Evolutionary conservation across 2,797 vertebrate species (phyloP), one percentile per base, ranked within the genome.

Genomic region (Dendrocincla fuliginosa): DNA sequence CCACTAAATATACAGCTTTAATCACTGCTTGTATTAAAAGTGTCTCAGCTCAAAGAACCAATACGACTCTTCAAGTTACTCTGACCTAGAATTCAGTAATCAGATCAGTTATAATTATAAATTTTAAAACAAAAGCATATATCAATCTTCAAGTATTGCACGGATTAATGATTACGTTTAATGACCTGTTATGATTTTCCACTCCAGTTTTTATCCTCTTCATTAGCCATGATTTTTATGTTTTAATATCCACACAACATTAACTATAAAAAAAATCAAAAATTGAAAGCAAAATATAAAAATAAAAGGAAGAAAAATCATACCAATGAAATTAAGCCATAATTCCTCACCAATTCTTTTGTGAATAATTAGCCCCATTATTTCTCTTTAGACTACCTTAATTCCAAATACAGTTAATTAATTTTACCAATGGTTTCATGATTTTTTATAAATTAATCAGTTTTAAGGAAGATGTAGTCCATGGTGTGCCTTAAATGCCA

Each of bases 321-420:
- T n/a, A 37, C 0, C 16, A 56, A 35, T 12, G 3, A 92, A 68
- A 90, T 39, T 41, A 32, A n/a, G 6, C 14, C 17, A 25, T 41
- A 60, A 53, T 64, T 75, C 8, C 14, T 52, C 70, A 27, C 2
- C 23, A 77, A 49, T 44, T n/a, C 3, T 71, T 71, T 78, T 6
- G 49, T 44, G 0, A 59, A 44, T 69, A 53, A 53, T 33, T 53
- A 68, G 35, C 0, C 0, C 13, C 10, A 19, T 3, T 0, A n/a
- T 46, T 70, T 68, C 1, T 70, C 37, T 24, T 67, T 23, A 78
- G 11, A 42, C 1, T 22, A 2, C 16, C 9, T 56, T 39, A 46
- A 61, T 53, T 81, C 5, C 11, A 25, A 55, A 63, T 16, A 25
- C 0, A 65, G 9, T 2, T 33, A 37, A 35, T 59, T 55, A 19